phyloP scores from a whole-genome alignment of 2,888 invertebrate species.

The Lysandra bellargus region DNA sequence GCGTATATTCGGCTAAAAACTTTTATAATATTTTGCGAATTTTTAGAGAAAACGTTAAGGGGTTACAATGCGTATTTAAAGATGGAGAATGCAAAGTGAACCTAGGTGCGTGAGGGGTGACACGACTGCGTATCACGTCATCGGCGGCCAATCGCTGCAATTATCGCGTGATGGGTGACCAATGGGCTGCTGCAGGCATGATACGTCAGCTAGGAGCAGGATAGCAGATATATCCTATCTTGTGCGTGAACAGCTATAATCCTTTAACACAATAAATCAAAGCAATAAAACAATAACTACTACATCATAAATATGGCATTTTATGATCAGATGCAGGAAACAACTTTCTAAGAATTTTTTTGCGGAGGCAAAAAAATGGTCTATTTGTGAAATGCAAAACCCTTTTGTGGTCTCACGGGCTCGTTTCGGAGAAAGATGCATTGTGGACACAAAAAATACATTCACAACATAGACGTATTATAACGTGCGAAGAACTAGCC shows the following conservation, averaged over 20 bases:
- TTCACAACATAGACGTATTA: conserved; percentile 7
- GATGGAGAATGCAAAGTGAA: no score
- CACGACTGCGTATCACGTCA: no score
- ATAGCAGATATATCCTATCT: no score
- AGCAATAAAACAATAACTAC: not conserved
- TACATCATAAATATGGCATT: conserved; percentile 1
- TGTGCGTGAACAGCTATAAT: not conserved
- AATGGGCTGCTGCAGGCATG: no score
- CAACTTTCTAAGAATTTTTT: conserved; percentile 38
- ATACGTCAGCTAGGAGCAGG: no score
- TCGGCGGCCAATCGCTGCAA: no score
- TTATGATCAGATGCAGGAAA: conserved; percentile 20
- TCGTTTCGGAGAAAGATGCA: conserved; percentile 63
- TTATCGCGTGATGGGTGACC: no score
- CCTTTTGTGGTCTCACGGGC: conserved; percentile 63
- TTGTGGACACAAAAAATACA: conserved; percentile 47
- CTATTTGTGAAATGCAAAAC: conserved; percentile 72
- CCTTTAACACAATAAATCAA: not conserved
- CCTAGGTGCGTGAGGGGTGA: no score
- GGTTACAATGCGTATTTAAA: no score
- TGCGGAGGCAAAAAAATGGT: conserved; percentile 44
- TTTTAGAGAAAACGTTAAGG: no score
- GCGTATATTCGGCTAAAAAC: no score
- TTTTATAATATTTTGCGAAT: no score
- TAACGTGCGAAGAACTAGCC: not conserved